A percentile compares a stretch with the other conserved stretches of the same genome.
Evolutionary conservation across 2,113 vertebrate species (phyloP).

Genomic region (Rhinogobius similis): DNA sequence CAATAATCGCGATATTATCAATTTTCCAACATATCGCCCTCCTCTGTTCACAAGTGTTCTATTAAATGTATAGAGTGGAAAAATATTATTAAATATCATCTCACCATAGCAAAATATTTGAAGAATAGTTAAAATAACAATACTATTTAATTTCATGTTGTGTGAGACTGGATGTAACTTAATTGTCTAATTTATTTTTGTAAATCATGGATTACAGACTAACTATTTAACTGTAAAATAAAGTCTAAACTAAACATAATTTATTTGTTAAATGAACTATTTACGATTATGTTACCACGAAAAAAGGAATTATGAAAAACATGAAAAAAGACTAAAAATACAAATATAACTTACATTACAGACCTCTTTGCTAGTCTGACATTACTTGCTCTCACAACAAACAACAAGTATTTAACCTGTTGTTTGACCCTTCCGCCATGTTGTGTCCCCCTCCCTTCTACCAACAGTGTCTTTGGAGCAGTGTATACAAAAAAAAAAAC

Average conservation of each 20-base stretch:
- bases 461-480: conserved; percentile 57
- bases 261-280: background rate
- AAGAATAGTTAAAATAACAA: too few relatives aligned
- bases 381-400: background rate
- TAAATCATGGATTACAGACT: too few relatives aligned
- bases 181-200: too few relatives aligned
- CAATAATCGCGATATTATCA: too few relatives aligned
- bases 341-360: background rate
- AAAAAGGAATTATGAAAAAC: background rate
- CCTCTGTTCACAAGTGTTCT: too few relatives aligned
- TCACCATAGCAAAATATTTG: background rate
- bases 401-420: conserved; percentile 49
- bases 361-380: background rate
- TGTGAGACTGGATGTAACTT: too few relatives aligned
- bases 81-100: too few relatives aligned
- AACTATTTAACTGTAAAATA: too few relatives aligned
- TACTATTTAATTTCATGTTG: too few relatives aligned
- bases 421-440: conserved; percentile 36
- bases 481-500: conserved; percentile 58
- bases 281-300: background rate
- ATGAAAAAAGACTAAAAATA: background rate
- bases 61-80: too few relatives aligned
- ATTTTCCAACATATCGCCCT: too few relatives aligned
- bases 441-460: conserved; percentile 49
- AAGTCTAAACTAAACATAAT: background rate